Conservation (phyloP, 2,888 invertebrate genomes). For the Phymatocera aterrima region DNA sequence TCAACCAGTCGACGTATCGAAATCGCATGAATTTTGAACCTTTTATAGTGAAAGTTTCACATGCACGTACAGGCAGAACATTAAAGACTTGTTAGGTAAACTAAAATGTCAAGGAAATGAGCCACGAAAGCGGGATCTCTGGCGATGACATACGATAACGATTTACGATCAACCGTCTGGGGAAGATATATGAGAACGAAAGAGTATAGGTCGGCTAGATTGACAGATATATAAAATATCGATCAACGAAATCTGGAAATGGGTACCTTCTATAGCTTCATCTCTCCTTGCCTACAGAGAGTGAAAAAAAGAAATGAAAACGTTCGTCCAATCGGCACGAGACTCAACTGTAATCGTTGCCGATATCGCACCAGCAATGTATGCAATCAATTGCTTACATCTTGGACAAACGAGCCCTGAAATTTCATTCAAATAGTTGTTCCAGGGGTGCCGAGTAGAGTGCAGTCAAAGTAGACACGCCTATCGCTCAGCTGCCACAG, state of each 20-base stretch:
- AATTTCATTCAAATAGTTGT: conserved; percentile 21
- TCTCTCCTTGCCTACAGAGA: background rate
- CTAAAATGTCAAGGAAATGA: background rate
- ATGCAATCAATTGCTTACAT: conserved; percentile 12
- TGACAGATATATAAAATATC: background rate
- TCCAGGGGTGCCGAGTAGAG: conserved; percentile 23
- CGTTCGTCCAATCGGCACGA: background rate
- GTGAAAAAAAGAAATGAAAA: background rate
- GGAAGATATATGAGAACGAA: background rate
- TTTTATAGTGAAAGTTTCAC: background rate
- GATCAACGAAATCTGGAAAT: background rate
- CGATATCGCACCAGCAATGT: background rate
- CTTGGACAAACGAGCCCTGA: conserved; percentile 19
- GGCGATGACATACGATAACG: background rate
- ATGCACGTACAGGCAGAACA: background rate
- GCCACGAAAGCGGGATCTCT: background rate
- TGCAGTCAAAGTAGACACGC: conserved; percentile 24
- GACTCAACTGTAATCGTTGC: background rate
- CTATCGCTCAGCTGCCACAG: conserved; percentile 31
- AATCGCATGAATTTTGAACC: background rate
- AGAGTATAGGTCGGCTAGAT: background rate
- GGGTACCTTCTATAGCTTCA: background rate
- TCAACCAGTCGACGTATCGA: background rate
- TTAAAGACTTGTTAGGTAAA: background rate
- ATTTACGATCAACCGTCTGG: background rate